phyloP scores from a whole-genome alignment of 2,113 vertebrate genomes.

The Chelonoidis abingdonii region DNA sequence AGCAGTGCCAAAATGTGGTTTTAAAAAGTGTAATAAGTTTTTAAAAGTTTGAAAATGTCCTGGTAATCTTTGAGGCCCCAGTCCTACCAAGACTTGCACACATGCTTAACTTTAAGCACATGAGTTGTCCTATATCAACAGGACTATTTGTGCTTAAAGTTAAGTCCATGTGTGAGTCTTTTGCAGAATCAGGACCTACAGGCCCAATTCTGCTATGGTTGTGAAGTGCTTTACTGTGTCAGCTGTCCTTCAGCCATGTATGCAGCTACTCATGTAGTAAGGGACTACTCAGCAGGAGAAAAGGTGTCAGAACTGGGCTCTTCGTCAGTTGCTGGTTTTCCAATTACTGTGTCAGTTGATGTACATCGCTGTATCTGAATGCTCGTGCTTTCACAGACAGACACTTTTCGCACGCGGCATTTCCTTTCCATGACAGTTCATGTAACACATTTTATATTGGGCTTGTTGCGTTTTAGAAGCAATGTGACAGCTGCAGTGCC shows the following conservation, averaged over 20 bases:
- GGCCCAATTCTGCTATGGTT: neutral
- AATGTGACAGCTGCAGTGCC: neutral
- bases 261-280: neutral
- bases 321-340: neutral
- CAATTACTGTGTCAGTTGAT: too few relatives aligned
- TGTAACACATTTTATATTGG: neutral
- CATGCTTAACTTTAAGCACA: neutral
- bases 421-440: neutral
- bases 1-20: fast-evolving
- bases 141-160: fast-evolving
- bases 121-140: neutral
- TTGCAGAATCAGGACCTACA: fast-evolving
- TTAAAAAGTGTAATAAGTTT: neutral
- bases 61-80: neutral
- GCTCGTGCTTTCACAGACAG: neutral
- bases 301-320: neutral
- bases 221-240: neutral
- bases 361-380: neutral
- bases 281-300: neutral
- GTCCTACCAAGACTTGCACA: neutral
- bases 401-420: neutral
- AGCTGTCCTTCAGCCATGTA: neutral
- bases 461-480: neutral
- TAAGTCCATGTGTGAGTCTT: neutral
- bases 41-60: neutral